Evolutionary conservation across 2,113 vertebrate species (phyloP).

Genomic region (Fregata magnificens): DNA sequence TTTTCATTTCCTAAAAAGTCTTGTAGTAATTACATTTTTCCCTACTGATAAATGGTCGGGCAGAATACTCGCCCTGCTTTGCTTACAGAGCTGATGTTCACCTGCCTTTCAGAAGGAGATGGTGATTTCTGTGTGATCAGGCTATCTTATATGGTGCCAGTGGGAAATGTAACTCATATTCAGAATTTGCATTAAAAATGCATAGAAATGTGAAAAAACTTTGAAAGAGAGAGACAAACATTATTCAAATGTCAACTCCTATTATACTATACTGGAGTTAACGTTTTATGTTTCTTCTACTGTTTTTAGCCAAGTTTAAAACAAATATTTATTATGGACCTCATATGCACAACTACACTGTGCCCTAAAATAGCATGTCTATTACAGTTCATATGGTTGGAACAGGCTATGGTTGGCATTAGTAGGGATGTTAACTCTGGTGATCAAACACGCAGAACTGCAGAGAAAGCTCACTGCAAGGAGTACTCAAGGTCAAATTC

Average conservation of each 20-base stretch:
- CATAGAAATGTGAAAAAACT: neutral
- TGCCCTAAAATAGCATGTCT: neutral
- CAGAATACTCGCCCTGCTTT: neutral
- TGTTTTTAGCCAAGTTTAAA: neutral
- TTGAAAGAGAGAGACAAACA: neutral
- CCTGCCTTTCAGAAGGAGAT: neutral
- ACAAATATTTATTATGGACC: neutral
- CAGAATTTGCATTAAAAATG: neutral
- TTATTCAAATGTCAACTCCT: neutral
- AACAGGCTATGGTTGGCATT: neutral
- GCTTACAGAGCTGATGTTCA: neutral
- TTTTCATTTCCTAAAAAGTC: neutral
- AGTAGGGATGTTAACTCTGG: neutral
- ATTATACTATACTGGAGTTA: neutral
- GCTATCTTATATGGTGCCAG: neutral
- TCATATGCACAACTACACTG: neutral
- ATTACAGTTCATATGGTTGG: neutral
- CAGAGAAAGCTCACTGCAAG: neutral
- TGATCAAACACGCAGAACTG: neutral
- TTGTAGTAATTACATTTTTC: neutral
- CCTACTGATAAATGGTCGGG: neutral
- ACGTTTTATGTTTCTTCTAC: neutral
- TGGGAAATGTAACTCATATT: neutral
- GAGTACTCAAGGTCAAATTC: neutral
- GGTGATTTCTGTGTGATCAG: neutral